A percentile compares a stretch with the other conserved stretches of the same genome.
These are phyloP conservation scores for Leptonema lineaticorne DNA, from an alignment of 1,140 invertebrate genomes.

Conservation along the genomic window DNA sequence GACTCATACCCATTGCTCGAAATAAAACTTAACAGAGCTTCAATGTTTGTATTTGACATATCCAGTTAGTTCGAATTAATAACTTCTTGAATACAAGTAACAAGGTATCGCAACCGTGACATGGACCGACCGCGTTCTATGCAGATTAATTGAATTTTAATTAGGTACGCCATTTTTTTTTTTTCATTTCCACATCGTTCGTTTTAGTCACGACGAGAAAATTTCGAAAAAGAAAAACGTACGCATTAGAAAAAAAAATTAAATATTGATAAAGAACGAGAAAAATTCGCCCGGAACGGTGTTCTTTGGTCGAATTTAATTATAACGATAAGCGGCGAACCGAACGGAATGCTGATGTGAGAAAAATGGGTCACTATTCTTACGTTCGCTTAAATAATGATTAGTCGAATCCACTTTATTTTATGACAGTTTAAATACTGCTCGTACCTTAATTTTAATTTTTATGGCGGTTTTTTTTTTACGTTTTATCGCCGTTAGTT, in stretches of 20 bases:
- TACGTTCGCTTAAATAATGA: neutral
- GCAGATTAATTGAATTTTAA: constrained; percentile 32
- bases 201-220: too few species aligned
- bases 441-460: too few species aligned
- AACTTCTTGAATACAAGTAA: constrained; percentile 34
- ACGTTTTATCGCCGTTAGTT: too few species aligned
- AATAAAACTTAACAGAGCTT: constrained; percentile 42
- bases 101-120: constrained; percentile 32
- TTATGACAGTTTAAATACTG: too few species aligned
- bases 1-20: constrained; percentile 7
- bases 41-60: constrained; percentile 43
- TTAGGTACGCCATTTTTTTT: constrained; percentile 17
- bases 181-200: too few species aligned
- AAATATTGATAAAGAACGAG: neutral
- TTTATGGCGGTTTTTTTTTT: too few species aligned
- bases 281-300: neutral
- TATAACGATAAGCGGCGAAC: constrained; percentile 23
- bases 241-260: constrained; percentile 2
- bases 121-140: constrained; percentile 15
- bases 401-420: constrained; percentile 3
- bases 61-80: constrained; percentile 43
- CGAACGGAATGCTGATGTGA: constrained; percentile 14
- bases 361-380: constrained; percentile 5
- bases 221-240: neutral
- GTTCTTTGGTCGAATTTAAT: constrained; percentile 22